phyloP scores from a whole-genome alignment of 1,140 invertebrate species.

The Uloborus diversus region DNA sequence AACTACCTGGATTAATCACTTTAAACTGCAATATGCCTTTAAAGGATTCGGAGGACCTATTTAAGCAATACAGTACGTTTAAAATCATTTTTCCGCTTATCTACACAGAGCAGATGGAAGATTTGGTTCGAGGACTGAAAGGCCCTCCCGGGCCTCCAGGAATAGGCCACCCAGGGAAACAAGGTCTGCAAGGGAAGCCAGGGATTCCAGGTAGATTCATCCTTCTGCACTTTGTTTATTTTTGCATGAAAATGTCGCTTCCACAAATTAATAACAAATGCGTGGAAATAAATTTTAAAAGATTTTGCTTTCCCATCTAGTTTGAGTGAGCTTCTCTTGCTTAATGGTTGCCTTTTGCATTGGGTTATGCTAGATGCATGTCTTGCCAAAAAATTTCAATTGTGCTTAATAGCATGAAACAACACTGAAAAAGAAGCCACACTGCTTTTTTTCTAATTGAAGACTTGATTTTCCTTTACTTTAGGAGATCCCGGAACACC shows the following conservation, averaged over 20 bases:
- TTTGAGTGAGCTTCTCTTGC: too few relatives aligned
- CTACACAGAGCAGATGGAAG: slow-evolving; percentile 50
- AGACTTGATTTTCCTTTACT: neutral
- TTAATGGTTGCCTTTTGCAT: too few relatives aligned
- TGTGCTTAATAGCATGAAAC: too few relatives aligned
- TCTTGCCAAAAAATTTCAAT: too few relatives aligned
- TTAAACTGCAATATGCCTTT: neutral
- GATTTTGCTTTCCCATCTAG: too few relatives aligned
- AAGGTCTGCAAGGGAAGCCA: slow-evolving; percentile 51
- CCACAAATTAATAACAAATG: too few relatives aligned
- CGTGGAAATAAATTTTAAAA: too few relatives aligned
- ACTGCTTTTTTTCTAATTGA: too few relatives aligned
- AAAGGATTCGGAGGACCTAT: neutral
- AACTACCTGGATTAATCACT: neutral
- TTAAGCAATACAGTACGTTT: neutral
- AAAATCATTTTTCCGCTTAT: slow-evolving; percentile 39
- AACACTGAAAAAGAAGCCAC: too few relatives aligned
- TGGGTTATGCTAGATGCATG: too few relatives aligned
- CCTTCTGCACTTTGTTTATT: slow-evolving; percentile 1
- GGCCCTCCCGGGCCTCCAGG: slow-evolving; percentile 71
- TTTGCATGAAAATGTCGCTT: neutral
- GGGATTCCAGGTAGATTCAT: slow-evolving; percentile 58
- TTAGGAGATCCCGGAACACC: slow-evolving; percentile 69
- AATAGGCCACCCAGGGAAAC: slow-evolving; percentile 69
- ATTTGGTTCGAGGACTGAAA: slow-evolving; percentile 66